A percentile compares a stretch with the other conserved stretches of the same genome.
Evolutionary conservation across 2,888 invertebrate species (phyloP).

Genomic region (Hydriomena furcata): DNA sequence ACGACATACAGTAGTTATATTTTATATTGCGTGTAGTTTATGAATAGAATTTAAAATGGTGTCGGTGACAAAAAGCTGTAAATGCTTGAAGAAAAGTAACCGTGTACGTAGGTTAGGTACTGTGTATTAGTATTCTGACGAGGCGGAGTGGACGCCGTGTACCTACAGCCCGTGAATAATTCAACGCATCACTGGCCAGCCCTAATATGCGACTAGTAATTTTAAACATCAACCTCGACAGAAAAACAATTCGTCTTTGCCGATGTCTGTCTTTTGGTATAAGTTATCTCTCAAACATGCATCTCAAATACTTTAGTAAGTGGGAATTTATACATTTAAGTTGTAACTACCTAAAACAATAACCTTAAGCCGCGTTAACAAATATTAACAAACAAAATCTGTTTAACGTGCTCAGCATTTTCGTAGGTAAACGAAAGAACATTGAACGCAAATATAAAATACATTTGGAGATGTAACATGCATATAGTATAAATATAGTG

Average conservation of each 20-base stretch:
- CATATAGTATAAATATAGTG: slow-evolving; percentile 43
- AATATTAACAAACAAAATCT: slow-evolving; percentile 2
- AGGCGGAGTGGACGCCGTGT: slow-evolving; percentile 46
- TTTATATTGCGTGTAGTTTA: no score
- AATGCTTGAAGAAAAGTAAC: slow-evolving; percentile 41
- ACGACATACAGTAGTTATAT: no score
- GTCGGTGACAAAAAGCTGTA: slow-evolving; percentile 31
- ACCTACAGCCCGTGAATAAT: slow-evolving; percentile 56
- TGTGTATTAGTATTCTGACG: slow-evolving; percentile 57
- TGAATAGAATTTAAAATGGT: slow-evolving; percentile 31
- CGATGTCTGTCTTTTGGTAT: no score
- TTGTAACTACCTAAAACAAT: not conserved
- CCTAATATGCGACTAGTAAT: slow-evolving; percentile 56
- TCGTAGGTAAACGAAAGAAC: slow-evolving; percentile 29
- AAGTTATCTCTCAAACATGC: no score
- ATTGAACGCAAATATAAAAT: slow-evolving; percentile 41
- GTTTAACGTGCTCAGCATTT: slow-evolving; percentile 10
- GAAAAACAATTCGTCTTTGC: slow-evolving; percentile 22
- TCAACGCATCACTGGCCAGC: slow-evolving; percentile 53
- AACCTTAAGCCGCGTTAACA: not conserved
- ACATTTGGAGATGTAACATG: slow-evolving; percentile 29
- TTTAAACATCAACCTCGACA: slow-evolving; percentile 46
- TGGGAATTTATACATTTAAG: no score
- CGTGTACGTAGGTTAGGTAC: slow-evolving; percentile 30
- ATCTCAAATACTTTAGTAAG: no score